Percentiles rank a stretch among this genome's conserved stretches.
Evolutionary conservation across 2,113 vertebrate genomes (phyloP).

Genomic region (Steatornis caripensis): DNA sequence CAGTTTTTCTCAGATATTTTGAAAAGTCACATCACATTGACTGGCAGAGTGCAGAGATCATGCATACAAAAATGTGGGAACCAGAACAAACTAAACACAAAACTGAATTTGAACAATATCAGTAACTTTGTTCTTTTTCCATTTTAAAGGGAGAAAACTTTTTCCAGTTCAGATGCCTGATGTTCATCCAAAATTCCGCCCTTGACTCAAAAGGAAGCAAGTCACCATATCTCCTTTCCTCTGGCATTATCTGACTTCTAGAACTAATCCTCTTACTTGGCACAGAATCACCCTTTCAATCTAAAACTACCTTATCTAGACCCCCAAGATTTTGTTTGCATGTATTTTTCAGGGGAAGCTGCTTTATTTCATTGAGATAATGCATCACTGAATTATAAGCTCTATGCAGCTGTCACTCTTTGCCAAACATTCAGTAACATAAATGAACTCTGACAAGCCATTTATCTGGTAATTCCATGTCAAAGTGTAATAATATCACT

Average conservation of each 20-base stretch:
- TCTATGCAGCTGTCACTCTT: slow-evolving; percentile 67
- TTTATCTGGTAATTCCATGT: slow-evolving; percentile 61
- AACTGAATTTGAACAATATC: neutral
- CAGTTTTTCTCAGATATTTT: neutral
- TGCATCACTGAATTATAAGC: slow-evolving; percentile 49
- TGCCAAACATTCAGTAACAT: slow-evolving; percentile 43
- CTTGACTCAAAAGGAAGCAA: neutral
- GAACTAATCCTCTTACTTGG: slow-evolving; percentile 46
- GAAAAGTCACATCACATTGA: neutral
- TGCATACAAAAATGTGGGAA: neutral
- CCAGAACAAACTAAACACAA: neutral
- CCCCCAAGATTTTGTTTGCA: slow-evolving; percentile 44
- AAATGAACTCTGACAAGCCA: slow-evolving; percentile 73
- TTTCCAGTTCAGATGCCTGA: neutral
- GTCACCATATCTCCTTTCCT: neutral
- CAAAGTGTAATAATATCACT: slow-evolving; percentile 48
- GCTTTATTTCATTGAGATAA: slow-evolving; percentile 61
- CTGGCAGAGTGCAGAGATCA: neutral
- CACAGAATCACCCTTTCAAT: slow-evolving; percentile 46
- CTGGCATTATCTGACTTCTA: slow-evolving; percentile 36
- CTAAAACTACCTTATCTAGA: slow-evolving; percentile 30
- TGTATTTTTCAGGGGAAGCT: slow-evolving; percentile 45
- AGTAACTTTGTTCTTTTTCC: neutral
- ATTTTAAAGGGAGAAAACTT: neutral
- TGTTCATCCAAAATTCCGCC: neutral